These are phyloP conservation scores for Taenaris catops DNA, from an alignment of 2,888 invertebrate species.

Conservation along the genomic window DNA sequence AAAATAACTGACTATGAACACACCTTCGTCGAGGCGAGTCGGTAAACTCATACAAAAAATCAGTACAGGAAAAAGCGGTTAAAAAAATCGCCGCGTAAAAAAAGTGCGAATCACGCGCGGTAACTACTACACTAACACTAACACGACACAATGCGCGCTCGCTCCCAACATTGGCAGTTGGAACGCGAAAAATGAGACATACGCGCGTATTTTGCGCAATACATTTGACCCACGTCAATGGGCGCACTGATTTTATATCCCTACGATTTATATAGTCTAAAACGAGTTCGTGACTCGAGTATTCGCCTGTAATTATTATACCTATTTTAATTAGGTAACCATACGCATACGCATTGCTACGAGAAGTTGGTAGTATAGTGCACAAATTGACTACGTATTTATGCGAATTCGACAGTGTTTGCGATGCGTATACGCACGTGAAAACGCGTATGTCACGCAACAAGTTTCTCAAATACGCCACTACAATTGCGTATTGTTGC, in stretches of 20 bases:
- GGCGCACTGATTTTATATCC: constrained; percentile 10
- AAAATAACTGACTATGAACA: constrained; percentile 33
- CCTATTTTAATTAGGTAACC: background rate
- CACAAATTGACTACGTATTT: too few species aligned
- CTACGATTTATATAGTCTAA: constrained; percentile 1
- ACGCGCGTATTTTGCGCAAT: constrained; percentile 4
- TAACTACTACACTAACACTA: constrained; percentile 35
- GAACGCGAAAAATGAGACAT: constrained; percentile 14
- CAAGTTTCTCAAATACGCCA: too few species aligned
- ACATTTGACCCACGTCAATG: constrained; percentile 9
- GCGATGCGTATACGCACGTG: too few species aligned
- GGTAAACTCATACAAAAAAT: constrained; percentile 37
- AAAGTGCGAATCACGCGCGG: constrained; percentile 44
- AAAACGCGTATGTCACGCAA: too few species aligned
- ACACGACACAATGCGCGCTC: constrained; percentile 36
- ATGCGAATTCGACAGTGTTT: too few species aligned
- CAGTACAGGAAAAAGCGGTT: constrained; percentile 63
- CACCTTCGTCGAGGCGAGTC: constrained; percentile 30
- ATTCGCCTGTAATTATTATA: background rate
- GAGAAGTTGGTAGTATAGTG: too few species aligned
- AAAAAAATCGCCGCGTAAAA: constrained; percentile 34
- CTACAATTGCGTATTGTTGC: too few species aligned
- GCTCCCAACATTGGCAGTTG: constrained; percentile 13
- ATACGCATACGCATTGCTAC: background rate
- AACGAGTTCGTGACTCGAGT: background rate